These are phyloP conservation scores for Corvus hawaiiensis DNA, from an alignment of 2,113 vertebrate genomes.

Conservation along the genomic window DNA sequence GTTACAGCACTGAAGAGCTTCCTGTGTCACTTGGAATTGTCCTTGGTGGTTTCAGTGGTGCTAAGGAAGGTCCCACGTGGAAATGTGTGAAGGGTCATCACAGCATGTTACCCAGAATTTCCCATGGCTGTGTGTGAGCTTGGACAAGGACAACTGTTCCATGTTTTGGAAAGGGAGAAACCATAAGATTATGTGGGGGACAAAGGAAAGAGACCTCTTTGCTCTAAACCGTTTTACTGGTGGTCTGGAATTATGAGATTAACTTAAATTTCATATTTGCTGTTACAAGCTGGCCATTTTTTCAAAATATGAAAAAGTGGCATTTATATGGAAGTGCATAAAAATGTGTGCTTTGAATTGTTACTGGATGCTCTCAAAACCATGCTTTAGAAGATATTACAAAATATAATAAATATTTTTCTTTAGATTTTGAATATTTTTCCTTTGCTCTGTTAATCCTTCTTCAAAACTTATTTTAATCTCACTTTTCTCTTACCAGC, in stretches of 20 bases:
- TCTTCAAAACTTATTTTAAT: neutral
- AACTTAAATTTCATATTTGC: neutral
- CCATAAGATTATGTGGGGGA: rapidly evolving
- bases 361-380: neutral
- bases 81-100: neutral
- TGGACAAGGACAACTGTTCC: neutral
- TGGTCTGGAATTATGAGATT: neutral
- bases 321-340: neutral
- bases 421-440: neutral
- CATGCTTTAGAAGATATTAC: neutral
- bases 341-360: neutral
- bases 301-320: neutral
- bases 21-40: neutral
- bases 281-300: neutral
- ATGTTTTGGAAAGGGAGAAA: neutral
- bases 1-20: neutral
- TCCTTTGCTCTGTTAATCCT: neutral
- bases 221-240: neutral
- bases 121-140: neutral
- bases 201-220: neutral
- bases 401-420: neutral
- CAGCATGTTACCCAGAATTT: neutral
- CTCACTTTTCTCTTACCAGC: neutral
- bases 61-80: neutral
- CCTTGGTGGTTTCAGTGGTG: neutral